These are phyloP conservation scores for Coluber constrictor DNA, from an alignment of 2,797 vertebrate genomes.

Conservation along the genomic window DNA sequence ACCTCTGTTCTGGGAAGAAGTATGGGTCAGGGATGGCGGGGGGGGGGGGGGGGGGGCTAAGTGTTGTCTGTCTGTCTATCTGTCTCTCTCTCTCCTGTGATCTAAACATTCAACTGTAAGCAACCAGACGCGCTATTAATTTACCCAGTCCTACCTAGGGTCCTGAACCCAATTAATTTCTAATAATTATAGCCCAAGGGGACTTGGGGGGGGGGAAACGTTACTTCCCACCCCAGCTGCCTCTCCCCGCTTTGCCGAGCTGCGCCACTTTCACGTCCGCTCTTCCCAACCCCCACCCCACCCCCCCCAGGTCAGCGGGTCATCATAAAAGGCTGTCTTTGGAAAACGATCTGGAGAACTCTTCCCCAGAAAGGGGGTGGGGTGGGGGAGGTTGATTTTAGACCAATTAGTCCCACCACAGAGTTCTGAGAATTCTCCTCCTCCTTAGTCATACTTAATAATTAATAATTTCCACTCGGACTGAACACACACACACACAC, in stretches of 20 bases:
- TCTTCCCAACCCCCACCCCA: not conserved
- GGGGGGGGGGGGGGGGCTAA: slow-evolving; percentile 8
- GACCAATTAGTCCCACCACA: slow-evolving; percentile 83
- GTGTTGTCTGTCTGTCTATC: slow-evolving; percentile 62
- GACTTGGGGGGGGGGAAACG: slow-evolving; percentile 64
- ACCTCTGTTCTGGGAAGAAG: not conserved
- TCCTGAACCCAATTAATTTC: slow-evolving; percentile 94
- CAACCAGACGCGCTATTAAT: slow-evolving; percentile 82
- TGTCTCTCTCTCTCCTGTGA: slow-evolving; percentile 69
- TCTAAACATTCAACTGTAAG: slow-evolving; percentile 79
- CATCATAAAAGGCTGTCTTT: slow-evolving; percentile 86
- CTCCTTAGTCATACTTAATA: slow-evolving; percentile 22
- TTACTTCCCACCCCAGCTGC: slow-evolving; percentile 57
- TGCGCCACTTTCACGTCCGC: slow-evolving; percentile 66
- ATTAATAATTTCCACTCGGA: slow-evolving; percentile 62
- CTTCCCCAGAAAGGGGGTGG: slow-evolving; percentile 80
- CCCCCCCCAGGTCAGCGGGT: slow-evolving; percentile 77
- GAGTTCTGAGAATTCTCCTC: slow-evolving; percentile 71
- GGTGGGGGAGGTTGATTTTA: slow-evolving; percentile 79
- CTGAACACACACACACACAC: slow-evolving; percentile 32
- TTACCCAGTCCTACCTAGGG: slow-evolving; percentile 80
- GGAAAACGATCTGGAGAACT: slow-evolving; percentile 79
- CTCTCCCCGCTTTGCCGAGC: slow-evolving; percentile 67
- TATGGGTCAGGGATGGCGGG: too few species aligned
- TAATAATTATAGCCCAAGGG: slow-evolving; percentile 92